Conservation (phyloP, 2,797 vertebrate species). For the Fundulus diaphanus region DNA sequence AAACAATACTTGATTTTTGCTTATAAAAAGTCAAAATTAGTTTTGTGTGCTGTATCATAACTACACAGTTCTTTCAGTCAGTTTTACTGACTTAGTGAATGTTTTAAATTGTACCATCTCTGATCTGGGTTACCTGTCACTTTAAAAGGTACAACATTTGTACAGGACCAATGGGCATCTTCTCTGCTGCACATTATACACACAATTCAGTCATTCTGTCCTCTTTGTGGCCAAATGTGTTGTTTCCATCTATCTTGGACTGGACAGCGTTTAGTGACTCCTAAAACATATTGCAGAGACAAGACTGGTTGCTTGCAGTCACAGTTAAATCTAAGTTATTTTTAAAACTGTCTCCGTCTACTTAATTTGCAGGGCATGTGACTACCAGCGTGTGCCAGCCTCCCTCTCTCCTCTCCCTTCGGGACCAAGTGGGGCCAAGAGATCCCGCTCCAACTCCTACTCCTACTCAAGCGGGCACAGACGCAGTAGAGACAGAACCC, state of each 20-base stretch:
- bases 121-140: not conserved
- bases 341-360: slow-evolving; percentile 10
- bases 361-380: slow-evolving; percentile 73
- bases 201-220: slow-evolving; percentile 8
- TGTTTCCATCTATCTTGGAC: slow-evolving; percentile 4
- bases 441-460: slow-evolving; percentile 76
- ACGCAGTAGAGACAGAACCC: slow-evolving; percentile 79
- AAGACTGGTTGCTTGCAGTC: not conserved
- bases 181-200: slow-evolving; percentile 1
- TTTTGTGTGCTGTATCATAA: not conserved
- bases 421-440: slow-evolving; percentile 79
- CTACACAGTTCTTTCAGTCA: not conserved
- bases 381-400: slow-evolving; percentile 83
- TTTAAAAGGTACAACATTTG: slow-evolving; percentile 15
- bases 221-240: slow-evolving; percentile 2
- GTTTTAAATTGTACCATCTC: slow-evolving; percentile 7
- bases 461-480: slow-evolving; percentile 74
- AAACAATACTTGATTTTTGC: too few relatives aligned
- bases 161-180: not conserved
- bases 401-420: slow-evolving; percentile 73
- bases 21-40: too few relatives aligned
- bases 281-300: not conserved
- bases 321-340: slow-evolving; percentile 7
- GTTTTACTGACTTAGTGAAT: not conserved
- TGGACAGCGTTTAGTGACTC: not conserved